Evolutionary conservation across 2,113 vertebrate species (phyloP), one percentile per base, ranked within the genome.

Genomic region (Synchiropus splendidus): DNA sequence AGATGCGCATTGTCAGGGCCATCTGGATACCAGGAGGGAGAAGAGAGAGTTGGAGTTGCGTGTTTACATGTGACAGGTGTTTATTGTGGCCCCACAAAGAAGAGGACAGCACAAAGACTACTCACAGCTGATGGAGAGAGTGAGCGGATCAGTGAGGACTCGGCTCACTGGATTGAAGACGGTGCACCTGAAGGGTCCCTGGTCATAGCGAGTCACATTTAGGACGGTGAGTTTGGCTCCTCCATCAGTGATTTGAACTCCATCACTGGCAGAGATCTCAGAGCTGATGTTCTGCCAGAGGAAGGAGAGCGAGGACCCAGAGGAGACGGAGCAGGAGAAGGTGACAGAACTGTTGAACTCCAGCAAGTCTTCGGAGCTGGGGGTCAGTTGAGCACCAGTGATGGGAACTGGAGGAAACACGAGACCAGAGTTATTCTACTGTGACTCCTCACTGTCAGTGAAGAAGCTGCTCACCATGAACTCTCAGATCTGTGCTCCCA

Each of bases 271-370:
- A 51, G 44, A 61, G 16, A 80, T 35, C 57, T 61, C 51, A 57
- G 67, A 69, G 65, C 64, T 75, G 48, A 45, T 2, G 41, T 81
- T 81, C 37, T 70, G 34, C 76, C 77, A 79, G 13, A 18, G 34
- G 54, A 66, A 76, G 14, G 61, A 56, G 6, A 18, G 51, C 30
- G 56, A 43, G 41, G 72, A 57, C 39, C 75, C 78, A 37, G 45
- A 58, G n/a, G 64, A 65, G 46, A 53, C 56, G 46, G 64, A 67
- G 48, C 75, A 80, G 39, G 62, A 49, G 36, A 82, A 59, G 21
- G 12, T 15, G 18, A 73, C 62, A 3, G 67, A 69, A 31, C 47
- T 61, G 54, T 31, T 75, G 36, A 61, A 64, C 52, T 78, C 72
- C 27, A 74, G 4, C 21, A 73, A 3, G n/a, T 73, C 61, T 39